A percentile compares a stretch with the other conserved stretches of the same genome.
Conservation (phyloP, 1,140 invertebrate species). For the Panagrolaimus sp. region DNA sequence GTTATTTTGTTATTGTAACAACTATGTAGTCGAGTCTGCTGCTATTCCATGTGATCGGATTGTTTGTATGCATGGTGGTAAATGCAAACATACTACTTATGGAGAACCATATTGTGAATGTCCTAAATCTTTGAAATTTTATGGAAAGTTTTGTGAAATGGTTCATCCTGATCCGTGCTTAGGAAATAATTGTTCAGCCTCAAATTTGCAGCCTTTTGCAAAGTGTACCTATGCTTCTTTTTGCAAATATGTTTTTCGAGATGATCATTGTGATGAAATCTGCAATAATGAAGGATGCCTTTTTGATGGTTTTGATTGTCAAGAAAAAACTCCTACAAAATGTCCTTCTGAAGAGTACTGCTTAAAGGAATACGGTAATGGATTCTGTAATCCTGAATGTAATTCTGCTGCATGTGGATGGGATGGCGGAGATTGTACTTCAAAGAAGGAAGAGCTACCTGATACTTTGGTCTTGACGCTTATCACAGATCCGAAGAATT, state of each 20-base stretch:
- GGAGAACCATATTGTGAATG: no score
- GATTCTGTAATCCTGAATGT: slow-evolving; percentile 46
- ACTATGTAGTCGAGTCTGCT: no score
- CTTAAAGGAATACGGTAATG: slow-evolving; percentile 34
- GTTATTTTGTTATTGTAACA: no score
- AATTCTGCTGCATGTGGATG: slow-evolving; percentile 46
- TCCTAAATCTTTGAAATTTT: no score
- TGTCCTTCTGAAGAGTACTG: slow-evolving; percentile 37
- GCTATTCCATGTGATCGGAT: no score
- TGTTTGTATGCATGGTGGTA: no score
- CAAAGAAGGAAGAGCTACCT: neutral
- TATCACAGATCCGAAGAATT: neutral
- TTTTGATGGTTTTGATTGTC: slow-evolving; percentile 84
- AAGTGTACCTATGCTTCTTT: slow-evolving; percentile 80
- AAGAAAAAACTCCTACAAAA: slow-evolving; percentile 25
- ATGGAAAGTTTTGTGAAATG: no score
- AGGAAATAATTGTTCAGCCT: slow-evolving; percentile 85
- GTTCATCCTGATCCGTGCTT: no score
- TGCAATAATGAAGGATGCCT: slow-evolving; percentile 87
- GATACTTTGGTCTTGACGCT: neutral
- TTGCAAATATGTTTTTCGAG: slow-evolving; percentile 80
- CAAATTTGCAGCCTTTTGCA: slow-evolving; percentile 80
- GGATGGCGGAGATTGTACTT: slow-evolving; percentile 26
- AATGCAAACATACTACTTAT: no score
- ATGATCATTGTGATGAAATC: slow-evolving; percentile 75